Base-by-base conservation (phyloP, 2,888 invertebrate genomes). In the Rhamphomyia laevipes region DNA sequence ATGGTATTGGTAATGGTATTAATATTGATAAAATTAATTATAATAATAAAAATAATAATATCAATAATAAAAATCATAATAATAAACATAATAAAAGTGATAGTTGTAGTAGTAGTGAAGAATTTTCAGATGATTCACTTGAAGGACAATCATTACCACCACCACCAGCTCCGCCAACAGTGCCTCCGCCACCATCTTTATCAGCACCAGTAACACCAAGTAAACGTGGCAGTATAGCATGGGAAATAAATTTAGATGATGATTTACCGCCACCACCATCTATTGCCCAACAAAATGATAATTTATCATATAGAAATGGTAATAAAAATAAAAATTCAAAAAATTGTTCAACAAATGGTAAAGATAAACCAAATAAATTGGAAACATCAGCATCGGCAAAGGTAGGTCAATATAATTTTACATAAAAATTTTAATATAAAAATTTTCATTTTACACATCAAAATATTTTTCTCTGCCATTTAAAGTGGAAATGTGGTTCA, bases 221-320 rank as follows among this genome's bases (percentile, higher is more conserved):
- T 63, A 86, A 86, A 73, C 77, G 86, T 60, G 82, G 83, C 64
- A 86, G 87, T 64, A 86, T 88, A 58, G 87, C 88, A 54, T 88
- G 89, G 88, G 87, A 89, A 74, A 87, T 89, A 55, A 82, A 87
- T 54, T 75, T 89, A 59, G 82, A 83, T 64, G 81, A 80, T 65
- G 47, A 54, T 54, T 23, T 55, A 47, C 46, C 52, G 13, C 52
- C 54, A 21, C 54, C 54, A 15, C 54, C 54, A 11, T 49, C 52
- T 11, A 11, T 18, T 13, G 7, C n/a, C 23, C 11, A 21, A n/a
- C 41, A 21, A n/a, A 13, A 13, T 21, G 7, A 9, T 38, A 27
- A 21, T 27, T 13, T 17, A 38, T 17, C 13, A 18, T 17, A 16
- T 38, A 9, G 16, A 16, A 37, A 9, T 38, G 11, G 11, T 30